phyloP scores from a whole-genome alignment of 2,797 vertebrate genomes.

The Halcyon leucocephala region DNA sequence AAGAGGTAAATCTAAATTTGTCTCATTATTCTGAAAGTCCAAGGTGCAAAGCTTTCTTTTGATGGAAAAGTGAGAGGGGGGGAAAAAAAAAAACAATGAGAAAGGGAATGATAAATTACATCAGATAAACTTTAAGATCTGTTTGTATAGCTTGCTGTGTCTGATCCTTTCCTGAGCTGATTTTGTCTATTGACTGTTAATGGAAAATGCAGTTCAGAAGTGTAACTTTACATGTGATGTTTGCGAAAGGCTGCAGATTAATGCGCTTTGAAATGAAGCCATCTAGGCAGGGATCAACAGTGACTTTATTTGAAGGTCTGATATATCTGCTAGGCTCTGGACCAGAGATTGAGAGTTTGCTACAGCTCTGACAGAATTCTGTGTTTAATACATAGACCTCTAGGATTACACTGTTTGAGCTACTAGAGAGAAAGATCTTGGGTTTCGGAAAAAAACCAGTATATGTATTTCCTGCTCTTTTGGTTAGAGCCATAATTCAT shows the following conservation, averaged over 20 bases:
- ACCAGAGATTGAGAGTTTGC: background rate
- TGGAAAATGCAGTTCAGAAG: constrained; percentile 17
- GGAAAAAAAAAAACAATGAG: background rate
- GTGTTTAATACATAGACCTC: background rate
- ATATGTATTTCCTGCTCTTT: background rate
- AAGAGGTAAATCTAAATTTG: background rate
- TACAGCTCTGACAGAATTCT: background rate
- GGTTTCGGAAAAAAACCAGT: background rate
- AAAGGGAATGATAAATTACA: background rate
- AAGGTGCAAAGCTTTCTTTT: background rate
- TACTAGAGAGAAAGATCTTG: background rate
- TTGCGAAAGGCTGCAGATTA: constrained; percentile 5
- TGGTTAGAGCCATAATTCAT: background rate
- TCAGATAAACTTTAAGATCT: background rate
- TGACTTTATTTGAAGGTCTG: constrained; percentile 1
- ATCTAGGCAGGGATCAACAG: background rate
- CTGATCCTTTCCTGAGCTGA: background rate
- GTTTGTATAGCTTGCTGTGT: background rate
- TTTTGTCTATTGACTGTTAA: constrained; percentile 19
- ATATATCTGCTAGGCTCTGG: background rate
- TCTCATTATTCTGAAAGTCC: background rate
- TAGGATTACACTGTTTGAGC: background rate
- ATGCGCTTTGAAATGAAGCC: background rate
- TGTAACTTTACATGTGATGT: background rate
- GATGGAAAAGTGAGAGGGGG: background rate